Conservation (phyloP, 2,113 vertebrate genomes). For the Procavia capensis region DNA sequence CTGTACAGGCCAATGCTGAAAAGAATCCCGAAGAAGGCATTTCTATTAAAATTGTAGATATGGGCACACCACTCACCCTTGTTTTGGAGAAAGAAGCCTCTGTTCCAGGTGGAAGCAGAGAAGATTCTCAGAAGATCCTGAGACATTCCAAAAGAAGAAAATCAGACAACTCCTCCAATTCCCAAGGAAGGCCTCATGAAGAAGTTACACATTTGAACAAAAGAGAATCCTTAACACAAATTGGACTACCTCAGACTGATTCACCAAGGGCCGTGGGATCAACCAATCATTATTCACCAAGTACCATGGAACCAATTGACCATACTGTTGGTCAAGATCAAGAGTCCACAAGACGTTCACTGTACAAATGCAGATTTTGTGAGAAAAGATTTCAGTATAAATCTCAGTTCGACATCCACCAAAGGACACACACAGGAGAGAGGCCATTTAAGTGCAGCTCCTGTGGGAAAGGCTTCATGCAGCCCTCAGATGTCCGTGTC, state of each 20-base stretch:
- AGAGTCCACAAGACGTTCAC: accelerated
- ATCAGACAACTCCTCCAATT: neutral
- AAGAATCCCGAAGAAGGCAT: too few species aligned
- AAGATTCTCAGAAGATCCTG: neutral
- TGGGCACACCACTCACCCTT: accelerated
- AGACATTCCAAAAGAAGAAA: neutral
- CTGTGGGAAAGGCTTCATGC: conserved; percentile 59
- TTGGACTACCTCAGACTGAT: accelerated
- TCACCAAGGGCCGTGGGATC: accelerated
- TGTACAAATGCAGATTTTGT: neutral
- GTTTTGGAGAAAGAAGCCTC: neutral
- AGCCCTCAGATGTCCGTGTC: conserved; percentile 56
- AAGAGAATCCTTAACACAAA: neutral
- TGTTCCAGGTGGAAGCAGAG: accelerated
- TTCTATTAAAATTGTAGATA: too few species aligned
- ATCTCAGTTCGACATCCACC: conserved; percentile 43
- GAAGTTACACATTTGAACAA: accelerated
- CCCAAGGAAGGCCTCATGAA: neutral
- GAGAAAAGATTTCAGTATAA: conserved; percentile 52
- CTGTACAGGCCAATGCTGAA: accelerated
- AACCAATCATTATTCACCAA: accelerated
- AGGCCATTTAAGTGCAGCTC: conserved; percentile 23
- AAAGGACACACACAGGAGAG: conserved; percentile 59
- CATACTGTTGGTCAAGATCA: accelerated
- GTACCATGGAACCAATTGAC: accelerated